Evolutionary conservation across 2,797 vertebrate species (phyloP), one percentile per base, ranked within the genome.

Genomic region (Eulemur mongoz): DNA sequence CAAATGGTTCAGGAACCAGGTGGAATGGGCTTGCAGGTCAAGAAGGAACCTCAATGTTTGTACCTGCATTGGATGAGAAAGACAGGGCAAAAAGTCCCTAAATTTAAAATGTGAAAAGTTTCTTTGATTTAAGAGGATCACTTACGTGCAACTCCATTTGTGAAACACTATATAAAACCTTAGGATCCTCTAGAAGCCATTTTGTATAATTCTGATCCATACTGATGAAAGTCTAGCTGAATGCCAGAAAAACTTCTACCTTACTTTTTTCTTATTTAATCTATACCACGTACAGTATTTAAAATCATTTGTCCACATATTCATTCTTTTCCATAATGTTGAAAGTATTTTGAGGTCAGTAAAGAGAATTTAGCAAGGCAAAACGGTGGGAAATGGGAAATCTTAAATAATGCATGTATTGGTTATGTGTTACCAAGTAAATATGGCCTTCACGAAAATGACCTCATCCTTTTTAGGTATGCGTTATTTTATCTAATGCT

Each of bases 271-370:
- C 52, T 54, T 43, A 25, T 81, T 91, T 94, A 85, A 83, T 75
- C 17, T 48, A 32, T 92, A 59, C 17, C 25, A 72, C 78, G 61
- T 88, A 57, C 40, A 84, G 8, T 80, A 76, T 70, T 92, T 93
- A 48, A 96, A 91, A 67, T 63, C 30, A 83, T 52, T 95, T 90
- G 45, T 90, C 38, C 54, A 84, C 1, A 40, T 83, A 78, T 48
- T 95, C 61, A 81, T 81, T 94, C 65, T 79, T 95, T 91, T 89
- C 67, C 14, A 17, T 94, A 95, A 96, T 30, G 13, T 75, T 59
- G 50, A 88, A 93, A 38, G 30, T 2, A 2, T 95, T 95, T 94
- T 91, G 45, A 88, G 93, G 73, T 95, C 45, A 85, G 30, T 50
- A 92, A 95, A 95, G 65, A 40, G 73, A 63, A 63, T 40, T 86